Conservation (phyloP, 2,113 vertebrate genomes). For the Hystrix brachyura region DNA sequence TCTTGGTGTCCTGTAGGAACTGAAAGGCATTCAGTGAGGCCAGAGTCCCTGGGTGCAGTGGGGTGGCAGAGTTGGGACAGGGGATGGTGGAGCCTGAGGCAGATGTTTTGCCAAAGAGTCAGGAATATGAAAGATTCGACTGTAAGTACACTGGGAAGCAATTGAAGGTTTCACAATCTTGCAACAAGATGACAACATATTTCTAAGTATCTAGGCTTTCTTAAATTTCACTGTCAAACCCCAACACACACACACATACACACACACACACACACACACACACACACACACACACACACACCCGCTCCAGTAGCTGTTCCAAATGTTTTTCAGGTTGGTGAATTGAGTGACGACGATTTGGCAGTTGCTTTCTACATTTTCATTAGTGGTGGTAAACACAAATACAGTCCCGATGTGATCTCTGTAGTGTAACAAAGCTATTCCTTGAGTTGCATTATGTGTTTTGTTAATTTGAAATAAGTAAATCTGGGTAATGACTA, state of each 20-base stretch:
- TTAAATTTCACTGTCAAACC: background rate
- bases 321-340: conserved; percentile 3
- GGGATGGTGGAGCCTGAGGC: background rate
- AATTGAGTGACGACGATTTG: background rate
- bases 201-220: background rate
- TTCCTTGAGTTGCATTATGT: background rate
- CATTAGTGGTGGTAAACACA: background rate
- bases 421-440: background rate
- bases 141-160: background rate
- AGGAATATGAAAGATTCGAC: background rate
- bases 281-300: too few relatives aligned
- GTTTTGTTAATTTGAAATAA: conserved; percentile 10
- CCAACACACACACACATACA: too few relatives aligned
- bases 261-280: too few relatives aligned
- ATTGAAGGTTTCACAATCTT: background rate
- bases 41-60: background rate
- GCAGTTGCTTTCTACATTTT: background rate
- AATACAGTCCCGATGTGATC: background rate
- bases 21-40: background rate
- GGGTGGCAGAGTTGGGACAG: background rate
- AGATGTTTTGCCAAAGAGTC: background rate
- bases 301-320: background rate
- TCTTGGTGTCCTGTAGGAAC: background rate
- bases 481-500: background rate
- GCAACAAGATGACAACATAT: background rate